Base-by-base conservation (phyloP, 2,113 vertebrate genomes). In the Cygnus buccinator region DNA sequence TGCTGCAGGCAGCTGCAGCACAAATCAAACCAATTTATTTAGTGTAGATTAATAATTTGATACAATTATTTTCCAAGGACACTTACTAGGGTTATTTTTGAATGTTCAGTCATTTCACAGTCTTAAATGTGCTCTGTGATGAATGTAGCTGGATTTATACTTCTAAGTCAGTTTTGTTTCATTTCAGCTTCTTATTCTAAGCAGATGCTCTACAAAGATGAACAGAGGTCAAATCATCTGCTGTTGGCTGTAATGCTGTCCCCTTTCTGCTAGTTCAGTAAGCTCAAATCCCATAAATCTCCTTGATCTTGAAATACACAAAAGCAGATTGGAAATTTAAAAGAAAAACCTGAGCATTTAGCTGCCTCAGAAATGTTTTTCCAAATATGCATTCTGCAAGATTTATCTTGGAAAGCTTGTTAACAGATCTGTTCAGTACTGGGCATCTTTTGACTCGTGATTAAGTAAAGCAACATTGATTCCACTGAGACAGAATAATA, bases 221-320 rank as follows among this genome's bases (percentile, higher is more conserved):
- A 96, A 57, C 33, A 83, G 91, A 94, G 91, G 97, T 97, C 95
- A 96, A 76, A 90, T 85, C 33, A 29, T 91, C 89, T 81, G 78
- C 77, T 94, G 87, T 92, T 92, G 73, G 50, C 79, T 93, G 11
- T 89, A 90, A 82, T 22, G 5, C 52, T 94, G 63, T 84, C 62
- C 68, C 31, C 54, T 84, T 94, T 93, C 75, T 92, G 59, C 67
- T 81, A 59, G 73, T 90, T 92, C 84, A 88, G 28, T 37, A 63
- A 94, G 65, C 20, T 84, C 77, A 82, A 77, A 89, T 87, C 55
- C 55, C 43, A 66, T 75, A 90, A 89, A 88, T 87, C 73, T 95
- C 35, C 63, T 89, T 94, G 66, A 82, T 96, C 81, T 92, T 89
- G 84, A 93, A 95, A 95, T 76, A 72, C 83, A 87, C 70, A 87